These are phyloP conservation scores for Galleria mellonella DNA, from an alignment of 1,140 invertebrate genomes.

Conservation along the genomic window DNA sequence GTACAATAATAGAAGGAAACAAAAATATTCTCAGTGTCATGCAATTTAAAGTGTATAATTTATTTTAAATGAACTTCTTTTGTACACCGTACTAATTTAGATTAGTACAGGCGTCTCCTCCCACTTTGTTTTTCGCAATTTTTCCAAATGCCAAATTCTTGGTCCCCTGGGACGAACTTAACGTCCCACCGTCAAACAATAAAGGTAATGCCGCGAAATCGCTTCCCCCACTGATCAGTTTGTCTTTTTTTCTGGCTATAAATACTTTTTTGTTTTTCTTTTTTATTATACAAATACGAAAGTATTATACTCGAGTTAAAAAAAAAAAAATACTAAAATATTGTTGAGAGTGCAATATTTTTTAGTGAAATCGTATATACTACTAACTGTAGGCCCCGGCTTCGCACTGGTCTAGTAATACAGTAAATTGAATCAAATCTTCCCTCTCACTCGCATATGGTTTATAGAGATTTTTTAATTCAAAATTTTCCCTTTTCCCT, in stretches of 20 bases:
- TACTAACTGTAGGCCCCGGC: no score
- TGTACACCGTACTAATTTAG: conserved; percentile 7
- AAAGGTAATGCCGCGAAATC: conserved; percentile 1
- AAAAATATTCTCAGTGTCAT: neutral
- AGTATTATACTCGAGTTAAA: no score
- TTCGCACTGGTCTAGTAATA: no score
- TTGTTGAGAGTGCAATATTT: no score
- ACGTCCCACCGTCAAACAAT: neutral
- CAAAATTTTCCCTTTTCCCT: no score
- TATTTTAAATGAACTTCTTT: neutral
- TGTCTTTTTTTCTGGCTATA: neutral
- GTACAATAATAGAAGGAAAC: no score
- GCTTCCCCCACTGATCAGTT: conserved; percentile 1
- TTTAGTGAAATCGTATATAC: no score
- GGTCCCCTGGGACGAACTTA: neutral
- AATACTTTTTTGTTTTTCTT: neutral
- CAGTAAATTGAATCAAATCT: no score
- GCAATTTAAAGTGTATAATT: neutral
- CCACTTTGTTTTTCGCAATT: conserved; percentile 9
- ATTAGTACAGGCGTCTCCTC: conserved; percentile 2
- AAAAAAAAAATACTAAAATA: no score
- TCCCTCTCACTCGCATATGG: no score
- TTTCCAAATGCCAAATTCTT: conserved; percentile 5
- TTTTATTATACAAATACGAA: no score
- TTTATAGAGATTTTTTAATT: no score